Base-by-base conservation (phyloP, 1,140 invertebrate species). In the Apis cerana region DNA sequence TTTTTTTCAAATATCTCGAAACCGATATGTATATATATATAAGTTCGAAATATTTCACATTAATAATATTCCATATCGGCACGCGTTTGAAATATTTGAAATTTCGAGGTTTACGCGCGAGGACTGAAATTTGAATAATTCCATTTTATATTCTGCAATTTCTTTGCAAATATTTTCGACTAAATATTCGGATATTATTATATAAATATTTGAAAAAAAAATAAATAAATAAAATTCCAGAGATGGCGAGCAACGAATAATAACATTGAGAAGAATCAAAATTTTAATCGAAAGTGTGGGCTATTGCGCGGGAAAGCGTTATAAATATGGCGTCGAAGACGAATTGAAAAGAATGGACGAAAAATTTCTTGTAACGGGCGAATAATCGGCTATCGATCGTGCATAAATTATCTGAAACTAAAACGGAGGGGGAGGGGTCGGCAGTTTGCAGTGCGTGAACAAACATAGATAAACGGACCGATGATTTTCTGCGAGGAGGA, bases 381-480 rank as follows among this genome's bases (percentile, higher is more conserved):
- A 43, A 7, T 15, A 75, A 81, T 58, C 64, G 72, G 50, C 2
- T 65, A 82, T 84, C 83, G 83, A 82, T 84, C 61, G 19, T 43
- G 83, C 72, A 82, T 84, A 76, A 84, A 75, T 84, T 84, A 71
- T 17, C 69, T 21, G n/a, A 19, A 10, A 21, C 13, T 65, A 75
- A 81, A 70, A 33, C 71, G 67, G 27, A 43, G 54, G 27, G 8
- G 48, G 71, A 68, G 43, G 50, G 76, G 67, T 83, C 72, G 67
- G 52, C 68, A 17, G 19, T 33, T 61, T 61, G 67, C 50, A 43
- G 50, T 67, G 82, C 68, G 67, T 80, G 82, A 71, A 56, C 82
- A 83, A 83, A 83, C 82, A 80, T 54, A 79, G 82, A 83, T 83
- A 83, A 83, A 83, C 59, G 76, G 64, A n/a, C 9, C 65, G 65